A percentile compares a stretch with the other conserved stretches of the same genome.
Evolutionary conservation across 1,140 invertebrate genomes (phyloP).

Genomic region (Apis mellifera): Amel_HAv3.1 CM009932.2:13178001-13178500

Average conservation of each 20-base stretch:
- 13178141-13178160: conserved; percentile 30
- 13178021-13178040: not conserved
- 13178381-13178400: too few relatives aligned
- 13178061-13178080: conserved; percentile 27
- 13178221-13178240: not conserved
- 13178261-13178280: not conserved
- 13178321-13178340: too few relatives aligned
- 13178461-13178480: conserved; percentile 1
- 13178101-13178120: conserved; percentile 33
- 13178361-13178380: too few relatives aligned
- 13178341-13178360: too few relatives aligned
- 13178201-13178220: conserved; percentile 18
- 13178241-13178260: not conserved
- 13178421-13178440: too few relatives aligned
- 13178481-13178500: not conserved
- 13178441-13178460: too few relatives aligned
- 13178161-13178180: conserved; percentile 47
- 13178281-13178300: not conserved
- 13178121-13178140: not conserved
- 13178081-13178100: conserved; percentile 5
- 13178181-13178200: conserved; percentile 15
- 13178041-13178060: conserved; percentile 34
- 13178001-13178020: not conserved
- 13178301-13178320: not conserved
- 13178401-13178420: too few relatives aligned